A percentile compares a stretch with the other conserved stretches of the same genome.
phyloP scores from a whole-genome alignment of 2,797 vertebrate genomes.

The Eremophila alpestris region DNA sequence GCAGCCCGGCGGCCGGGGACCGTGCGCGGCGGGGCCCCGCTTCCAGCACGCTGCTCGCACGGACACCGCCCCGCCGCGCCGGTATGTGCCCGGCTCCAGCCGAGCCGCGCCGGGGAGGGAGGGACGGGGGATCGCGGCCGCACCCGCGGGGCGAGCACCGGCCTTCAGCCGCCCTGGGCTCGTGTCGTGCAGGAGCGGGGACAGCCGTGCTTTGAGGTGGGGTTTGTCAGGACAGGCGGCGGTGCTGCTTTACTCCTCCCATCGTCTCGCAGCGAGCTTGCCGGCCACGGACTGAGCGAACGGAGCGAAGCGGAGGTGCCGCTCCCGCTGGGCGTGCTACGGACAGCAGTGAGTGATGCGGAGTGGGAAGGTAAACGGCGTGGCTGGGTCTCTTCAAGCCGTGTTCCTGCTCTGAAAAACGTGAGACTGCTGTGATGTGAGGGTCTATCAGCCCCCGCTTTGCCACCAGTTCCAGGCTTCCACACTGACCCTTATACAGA shows the following conservation, averaged over 20 bases:
- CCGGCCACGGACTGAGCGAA: neutral
- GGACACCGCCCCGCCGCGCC: neutral
- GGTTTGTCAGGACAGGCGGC: neutral
- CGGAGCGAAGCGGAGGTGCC: neutral
- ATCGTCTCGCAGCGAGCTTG: fast-evolving
- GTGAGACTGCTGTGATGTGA: fast-evolving
- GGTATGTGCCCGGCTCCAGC: neutral
- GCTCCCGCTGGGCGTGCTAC: neutral
- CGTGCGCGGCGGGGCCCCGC: neutral
- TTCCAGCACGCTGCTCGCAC: neutral
- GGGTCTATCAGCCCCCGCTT: neutral
- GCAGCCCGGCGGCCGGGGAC: neutral
- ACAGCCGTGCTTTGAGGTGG: neutral
- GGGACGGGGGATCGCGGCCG: neutral
- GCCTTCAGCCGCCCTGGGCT: neutral
- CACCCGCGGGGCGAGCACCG: neutral
- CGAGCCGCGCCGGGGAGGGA: neutral
- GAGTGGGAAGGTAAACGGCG: neutral
- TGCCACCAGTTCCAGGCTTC: neutral
- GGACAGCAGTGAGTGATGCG: fast-evolving
- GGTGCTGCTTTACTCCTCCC: neutral
- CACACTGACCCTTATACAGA: fast-evolving
- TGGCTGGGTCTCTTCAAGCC: neutral
- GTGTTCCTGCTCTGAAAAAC: neutral
- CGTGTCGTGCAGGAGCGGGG: neutral